Conservation (phyloP, 2,888 invertebrate species). For the Leptura quadrifasciata region DNA sequence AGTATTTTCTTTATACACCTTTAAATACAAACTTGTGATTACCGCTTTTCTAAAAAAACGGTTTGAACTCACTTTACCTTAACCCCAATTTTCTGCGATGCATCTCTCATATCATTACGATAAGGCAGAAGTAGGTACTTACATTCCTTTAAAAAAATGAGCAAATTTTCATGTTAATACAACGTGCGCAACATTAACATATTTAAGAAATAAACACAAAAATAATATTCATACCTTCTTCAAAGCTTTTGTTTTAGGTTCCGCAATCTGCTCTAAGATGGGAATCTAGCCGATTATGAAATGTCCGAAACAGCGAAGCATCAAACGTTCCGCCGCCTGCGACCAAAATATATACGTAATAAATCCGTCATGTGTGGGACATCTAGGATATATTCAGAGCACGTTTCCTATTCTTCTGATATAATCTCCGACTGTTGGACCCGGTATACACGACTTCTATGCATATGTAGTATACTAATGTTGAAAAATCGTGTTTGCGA, state of each 20-base stretch:
- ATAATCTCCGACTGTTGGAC: constrained; percentile 39
- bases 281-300: constrained; percentile 55
- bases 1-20: too few relatives aligned
- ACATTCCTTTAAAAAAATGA: constrained; percentile 17
- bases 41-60: not conserved
- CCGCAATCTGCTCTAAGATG: constrained; percentile 55
- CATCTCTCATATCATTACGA: constrained; percentile 13
- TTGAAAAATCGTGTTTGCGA: constrained; percentile 38
- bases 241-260: constrained; percentile 39
- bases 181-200: constrained; percentile 40
- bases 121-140: constrained; percentile 19
- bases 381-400: constrained; percentile 61
- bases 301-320: constrained; percentile 52
- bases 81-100: constrained; percentile 9
- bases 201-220: constrained; percentile 36
- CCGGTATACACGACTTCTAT: constrained; percentile 40
- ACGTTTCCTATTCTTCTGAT: constrained; percentile 56
- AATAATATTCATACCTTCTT: constrained; percentile 41
- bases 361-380: constrained; percentile 63
- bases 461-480: constrained; percentile 40
- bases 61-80: constrained; percentile 12
- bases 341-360: constrained; percentile 59
- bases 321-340: constrained; percentile 59
- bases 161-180: constrained; percentile 38
- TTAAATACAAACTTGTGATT: not conserved